Conservation (phyloP, 2,113 vertebrate species). For the Noctilio leporinus region DNA sequence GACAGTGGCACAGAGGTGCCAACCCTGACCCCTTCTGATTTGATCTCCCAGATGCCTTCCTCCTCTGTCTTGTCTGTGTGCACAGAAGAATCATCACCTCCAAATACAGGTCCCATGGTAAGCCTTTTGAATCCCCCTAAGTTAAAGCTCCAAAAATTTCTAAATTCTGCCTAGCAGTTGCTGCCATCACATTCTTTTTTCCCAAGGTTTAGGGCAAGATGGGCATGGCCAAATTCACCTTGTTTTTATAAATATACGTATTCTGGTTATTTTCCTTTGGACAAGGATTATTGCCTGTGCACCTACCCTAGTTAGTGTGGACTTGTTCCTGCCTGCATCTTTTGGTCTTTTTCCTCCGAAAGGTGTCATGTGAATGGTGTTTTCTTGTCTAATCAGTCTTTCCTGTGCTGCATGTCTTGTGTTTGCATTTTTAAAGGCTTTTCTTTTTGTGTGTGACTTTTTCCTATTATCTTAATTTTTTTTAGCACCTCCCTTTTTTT, state of each 20-base stretch:
- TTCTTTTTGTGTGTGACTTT: not conserved
- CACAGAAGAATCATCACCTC: constrained; percentile 77
- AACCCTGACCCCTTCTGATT: constrained; percentile 55
- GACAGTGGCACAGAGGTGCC: constrained; percentile 76
- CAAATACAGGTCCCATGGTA: constrained; percentile 75
- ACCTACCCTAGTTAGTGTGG: not conserved
- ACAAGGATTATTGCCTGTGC: not conserved
- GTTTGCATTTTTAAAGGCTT: not conserved
- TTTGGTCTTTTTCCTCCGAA: constrained; percentile 1
- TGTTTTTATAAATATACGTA: not conserved
- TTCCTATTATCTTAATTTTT: not conserved
- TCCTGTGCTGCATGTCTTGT: not conserved
- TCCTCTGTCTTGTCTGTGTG: constrained; percentile 72
- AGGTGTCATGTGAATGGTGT: not conserved
- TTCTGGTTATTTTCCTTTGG: not conserved
- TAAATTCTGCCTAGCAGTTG: not conserved
- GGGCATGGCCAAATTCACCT: not conserved
- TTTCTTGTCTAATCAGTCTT: not conserved
- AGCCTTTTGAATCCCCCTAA: constrained; percentile 33
- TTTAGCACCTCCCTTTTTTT: not conserved
- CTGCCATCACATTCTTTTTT: not conserved
- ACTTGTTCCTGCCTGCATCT: not conserved
- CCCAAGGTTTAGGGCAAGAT: not conserved
- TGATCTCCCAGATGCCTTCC: constrained; percentile 73
- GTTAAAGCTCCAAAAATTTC: not conserved